Evolutionary conservation across 2,797 vertebrate genomes (phyloP), one percentile per base, ranked within the genome.

Genomic region (Coregonus suidteri): DNA sequence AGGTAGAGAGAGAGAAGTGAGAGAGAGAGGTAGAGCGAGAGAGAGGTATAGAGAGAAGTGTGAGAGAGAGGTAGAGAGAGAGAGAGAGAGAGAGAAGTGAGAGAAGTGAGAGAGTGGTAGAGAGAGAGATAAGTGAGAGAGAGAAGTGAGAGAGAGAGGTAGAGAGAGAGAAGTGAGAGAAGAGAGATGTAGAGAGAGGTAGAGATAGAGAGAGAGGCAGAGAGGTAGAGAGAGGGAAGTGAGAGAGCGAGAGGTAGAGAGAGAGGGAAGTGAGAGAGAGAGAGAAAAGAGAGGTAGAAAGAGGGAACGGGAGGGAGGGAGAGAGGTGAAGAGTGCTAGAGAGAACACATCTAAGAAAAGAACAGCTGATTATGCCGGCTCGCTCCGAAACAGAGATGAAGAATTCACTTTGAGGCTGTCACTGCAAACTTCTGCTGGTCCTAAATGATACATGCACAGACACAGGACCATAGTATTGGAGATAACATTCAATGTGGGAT

Each of bases 351-450:
- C 13, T 18, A 59, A 73, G 53, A 73, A 18, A 16, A 56, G 18
- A 51, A 7, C 35, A 51, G 11, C n/a, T 41, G 69, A 20, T 41
- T 47, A 25, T n/a, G 16, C 69, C 34, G 15, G 25, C 16, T 56
- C 34, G 53, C 52, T 73, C 31, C 1, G 31, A 56, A 73, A 18
- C 53, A 56, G 53, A 56, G 71, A 59, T 56, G 4, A 73, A 59
- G 31, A 59, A 56, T 59, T 56, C 71, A 25, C 16, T 37, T 71
- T 71, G 69, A 71, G 69, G 69, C 34, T 35, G 31, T 54, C 53
- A 54, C 15, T 54, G 20, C 7, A 15, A 67, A 31, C 30, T 2
- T 67, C 65, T 31, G 31, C 65, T 30, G 64, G 7, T 65, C n/a
- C 64, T 25, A n/a, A 20, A 25, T 4, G 25, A 11, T 65, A 11